Conservation (phyloP, 30 jellyfish, hydroid and myxozoan genomes). For the Hydractinia echinata region DNA sequence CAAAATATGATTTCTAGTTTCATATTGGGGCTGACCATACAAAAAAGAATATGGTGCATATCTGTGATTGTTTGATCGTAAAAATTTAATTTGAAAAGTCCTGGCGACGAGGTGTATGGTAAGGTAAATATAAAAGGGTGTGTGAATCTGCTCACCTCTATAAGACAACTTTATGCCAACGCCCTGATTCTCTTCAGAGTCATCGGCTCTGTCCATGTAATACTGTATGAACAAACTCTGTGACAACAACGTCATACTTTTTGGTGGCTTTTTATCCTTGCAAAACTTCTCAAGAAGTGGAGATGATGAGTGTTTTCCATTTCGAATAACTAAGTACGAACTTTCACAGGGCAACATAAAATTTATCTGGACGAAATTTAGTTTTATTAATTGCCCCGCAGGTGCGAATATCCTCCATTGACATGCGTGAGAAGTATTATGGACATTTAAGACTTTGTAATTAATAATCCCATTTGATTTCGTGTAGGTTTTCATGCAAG, state of each 20-base stretch:
- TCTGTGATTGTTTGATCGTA: too few relatives aligned
- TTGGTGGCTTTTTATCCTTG: conserved; percentile 31
- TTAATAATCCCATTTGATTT: neutral
- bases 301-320: conserved; percentile 32
- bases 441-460: neutral
- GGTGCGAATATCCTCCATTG: conserved; percentile 10
- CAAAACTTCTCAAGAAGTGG: conserved; percentile 54
- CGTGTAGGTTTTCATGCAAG: neutral
- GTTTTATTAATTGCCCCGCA: conserved; percentile 12
- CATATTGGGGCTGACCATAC: too few relatives aligned
- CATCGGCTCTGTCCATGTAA: neutral
- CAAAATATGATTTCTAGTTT: too few relatives aligned
- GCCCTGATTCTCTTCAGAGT: neutral
- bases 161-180: neutral
- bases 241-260: neutral
- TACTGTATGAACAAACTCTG: neutral
- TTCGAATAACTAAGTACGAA: conserved; percentile 27
- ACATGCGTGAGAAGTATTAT: neutral
- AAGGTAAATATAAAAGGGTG: too few relatives aligned
- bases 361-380: neutral
- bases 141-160: neutral
- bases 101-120: too few relatives aligned
- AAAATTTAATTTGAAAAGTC: too few relatives aligned
- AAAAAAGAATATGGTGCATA: too few relatives aligned
- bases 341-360: neutral